Evolutionary conservation across 2,797 vertebrate genomes (phyloP).

Genomic region (Lemur catta): DNA sequence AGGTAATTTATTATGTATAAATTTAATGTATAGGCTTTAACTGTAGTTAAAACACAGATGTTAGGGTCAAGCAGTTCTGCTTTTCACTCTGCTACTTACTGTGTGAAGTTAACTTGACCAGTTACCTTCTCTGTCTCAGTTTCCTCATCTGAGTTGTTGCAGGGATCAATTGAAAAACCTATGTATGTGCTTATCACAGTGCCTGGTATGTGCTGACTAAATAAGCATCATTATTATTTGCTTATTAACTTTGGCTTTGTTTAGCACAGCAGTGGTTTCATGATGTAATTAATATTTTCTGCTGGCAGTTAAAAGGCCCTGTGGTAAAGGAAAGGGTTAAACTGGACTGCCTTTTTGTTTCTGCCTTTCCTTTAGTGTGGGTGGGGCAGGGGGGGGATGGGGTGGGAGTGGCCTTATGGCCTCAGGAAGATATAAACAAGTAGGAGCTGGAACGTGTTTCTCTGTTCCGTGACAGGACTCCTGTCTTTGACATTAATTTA

Average conservation of each 20-base stretch:
- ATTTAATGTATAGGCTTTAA: neutral
- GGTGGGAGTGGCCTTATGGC: neutral
- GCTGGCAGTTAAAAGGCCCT: neutral
- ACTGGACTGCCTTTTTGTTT: neutral
- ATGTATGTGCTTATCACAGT: neutral
- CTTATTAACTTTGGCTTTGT: neutral
- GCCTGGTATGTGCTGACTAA: neutral
- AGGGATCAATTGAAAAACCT: neutral
- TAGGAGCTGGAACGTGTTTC: slow-evolving; percentile 67
- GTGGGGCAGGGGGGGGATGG: neutral
- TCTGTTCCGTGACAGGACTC: slow-evolving; percentile 61
- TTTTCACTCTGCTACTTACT: neutral
- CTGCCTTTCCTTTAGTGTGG: slow-evolving; percentile 25
- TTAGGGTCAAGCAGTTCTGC: neutral
- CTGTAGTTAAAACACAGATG: neutral
- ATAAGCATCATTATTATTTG: neutral
- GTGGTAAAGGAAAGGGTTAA: slow-evolving; percentile 53
- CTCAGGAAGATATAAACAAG: slow-evolving; percentile 64
- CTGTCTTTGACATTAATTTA: slow-evolving; percentile 70
- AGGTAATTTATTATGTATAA: neutral
- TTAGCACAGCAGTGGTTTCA: neutral
- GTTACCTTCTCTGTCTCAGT: neutral
- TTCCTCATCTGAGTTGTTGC: neutral
- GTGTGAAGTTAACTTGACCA: neutral
- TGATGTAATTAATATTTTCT: neutral